A percentile compares a stretch with the other conserved stretches of the same genome.
Conservation (phyloP, 2,797 vertebrate genomes). For the Anguilla obscura region DNA sequence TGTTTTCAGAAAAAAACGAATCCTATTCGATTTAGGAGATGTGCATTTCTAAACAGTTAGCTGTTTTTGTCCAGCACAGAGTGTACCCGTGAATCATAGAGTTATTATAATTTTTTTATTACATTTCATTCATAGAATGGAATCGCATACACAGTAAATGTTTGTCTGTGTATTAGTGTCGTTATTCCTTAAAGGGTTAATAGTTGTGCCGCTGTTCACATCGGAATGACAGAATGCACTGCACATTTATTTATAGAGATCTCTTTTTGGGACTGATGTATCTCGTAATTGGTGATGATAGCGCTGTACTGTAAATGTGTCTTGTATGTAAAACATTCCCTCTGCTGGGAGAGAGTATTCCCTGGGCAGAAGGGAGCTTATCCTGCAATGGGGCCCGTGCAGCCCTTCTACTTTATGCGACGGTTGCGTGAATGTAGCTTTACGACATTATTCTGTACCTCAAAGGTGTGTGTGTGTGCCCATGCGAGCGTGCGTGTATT, state of each 20-base stretch:
- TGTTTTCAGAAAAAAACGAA: background rate
- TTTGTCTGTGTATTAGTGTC: background rate
- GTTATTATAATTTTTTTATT: background rate
- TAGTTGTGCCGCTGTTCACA: background rate
- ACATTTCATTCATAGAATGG: background rate
- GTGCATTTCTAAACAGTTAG: background rate
- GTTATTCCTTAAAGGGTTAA: background rate
- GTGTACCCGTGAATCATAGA: background rate
- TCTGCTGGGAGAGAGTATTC: conserved; percentile 58
- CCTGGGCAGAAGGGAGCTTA: conserved; percentile 55
- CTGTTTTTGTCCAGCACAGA: background rate
- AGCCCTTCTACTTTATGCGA: conserved; percentile 46
- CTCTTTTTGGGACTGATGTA: conserved; percentile 24
- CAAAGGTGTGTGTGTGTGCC: background rate
- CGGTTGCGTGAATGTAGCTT: background rate
- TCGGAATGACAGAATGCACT: background rate
- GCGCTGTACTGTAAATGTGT: conserved; percentile 37
- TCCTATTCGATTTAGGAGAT: background rate
- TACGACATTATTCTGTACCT: background rate
- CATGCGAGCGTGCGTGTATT: conserved; percentile 29
- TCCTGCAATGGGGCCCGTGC: conserved; percentile 45
- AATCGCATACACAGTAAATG: background rate
- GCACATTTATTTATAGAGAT: background rate
- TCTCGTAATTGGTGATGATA: conserved; percentile 29
- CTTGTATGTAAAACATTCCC: conserved; percentile 50